These are phyloP conservation scores for Saccopteryx leptura DNA, from an alignment of 2,113 vertebrate species.

Conservation along the genomic window DNA sequence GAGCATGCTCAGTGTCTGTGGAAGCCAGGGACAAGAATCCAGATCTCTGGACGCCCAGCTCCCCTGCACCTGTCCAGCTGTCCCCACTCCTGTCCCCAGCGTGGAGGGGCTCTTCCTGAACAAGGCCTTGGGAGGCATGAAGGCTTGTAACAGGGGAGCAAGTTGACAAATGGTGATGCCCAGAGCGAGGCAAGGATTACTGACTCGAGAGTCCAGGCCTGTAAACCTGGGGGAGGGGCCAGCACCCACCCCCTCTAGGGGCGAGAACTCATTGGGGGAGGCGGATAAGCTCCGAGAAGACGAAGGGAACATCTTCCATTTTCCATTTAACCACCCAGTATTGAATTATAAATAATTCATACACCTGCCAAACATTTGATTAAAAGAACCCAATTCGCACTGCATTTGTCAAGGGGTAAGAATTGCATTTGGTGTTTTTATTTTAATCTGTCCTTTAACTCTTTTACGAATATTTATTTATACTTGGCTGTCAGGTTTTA, in stretches of 20 bases:
- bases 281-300: conserved; percentile 78
- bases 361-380: conserved; percentile 90
- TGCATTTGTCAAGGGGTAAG: conserved; percentile 88
- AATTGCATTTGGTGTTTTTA: conserved; percentile 86
- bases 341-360: conserved; percentile 92
- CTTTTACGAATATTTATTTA: conserved; percentile 79
- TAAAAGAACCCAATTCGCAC: conserved; percentile 88
- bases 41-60: neutral
- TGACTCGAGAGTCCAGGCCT: neutral
- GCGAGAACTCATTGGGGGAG: conserved; percentile 49
- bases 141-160: neutral
- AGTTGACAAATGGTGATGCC: neutral
- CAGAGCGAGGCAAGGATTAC: neutral
- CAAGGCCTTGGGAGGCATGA: neutral
- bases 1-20: neutral
- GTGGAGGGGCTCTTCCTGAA: neutral
- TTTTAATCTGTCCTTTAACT: conserved; percentile 87
- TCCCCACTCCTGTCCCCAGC: neutral
- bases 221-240: conserved; percentile 49
- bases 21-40: neutral
- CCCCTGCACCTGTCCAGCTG: neutral
- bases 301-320: conserved; percentile 85
- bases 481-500: conserved; percentile 81
- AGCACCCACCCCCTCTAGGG: rapidly evolving
- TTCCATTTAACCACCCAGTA: conserved; percentile 89